Percentiles rank a stretch among this genome's conserved stretches.
phyloP scores from a whole-genome alignment of 2,797 vertebrate species.

The Sebastiscus albofasciatus region DNA sequence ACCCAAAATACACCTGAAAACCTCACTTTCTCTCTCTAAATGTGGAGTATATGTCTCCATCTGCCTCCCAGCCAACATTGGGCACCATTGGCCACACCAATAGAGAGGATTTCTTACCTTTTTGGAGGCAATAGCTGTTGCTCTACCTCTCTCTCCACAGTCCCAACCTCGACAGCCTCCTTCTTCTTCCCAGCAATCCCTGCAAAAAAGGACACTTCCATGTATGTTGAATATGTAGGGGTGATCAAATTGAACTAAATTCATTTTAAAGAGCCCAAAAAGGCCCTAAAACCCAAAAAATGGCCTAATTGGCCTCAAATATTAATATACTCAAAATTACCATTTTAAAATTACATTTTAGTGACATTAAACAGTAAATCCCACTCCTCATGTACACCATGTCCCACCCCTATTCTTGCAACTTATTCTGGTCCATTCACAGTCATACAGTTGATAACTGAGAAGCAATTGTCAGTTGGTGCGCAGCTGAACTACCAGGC shows the following conservation, averaged over 20 bases:
- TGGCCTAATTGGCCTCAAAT: slow-evolving; percentile 32
- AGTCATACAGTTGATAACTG: slow-evolving; percentile 69
- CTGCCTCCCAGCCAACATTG: slow-evolving; percentile 43
- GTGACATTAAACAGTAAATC: slow-evolving; percentile 45
- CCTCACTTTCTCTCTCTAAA: slow-evolving; percentile 32
- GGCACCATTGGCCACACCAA: slow-evolving; percentile 37
- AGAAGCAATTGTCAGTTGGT: slow-evolving; percentile 49
- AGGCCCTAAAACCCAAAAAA: slow-evolving; percentile 42
- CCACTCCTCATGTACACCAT: slow-evolving; percentile 56
- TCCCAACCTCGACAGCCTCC: slow-evolving; percentile 77
- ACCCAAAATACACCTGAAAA: slow-evolving; percentile 69
- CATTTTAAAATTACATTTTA: slow-evolving; percentile 40
- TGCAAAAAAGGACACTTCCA: slow-evolving; percentile 88
- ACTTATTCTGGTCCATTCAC: slow-evolving; percentile 80
- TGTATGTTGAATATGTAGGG: slow-evolving; percentile 83
- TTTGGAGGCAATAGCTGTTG: slow-evolving; percentile 33
- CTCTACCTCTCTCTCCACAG: slow-evolving; percentile 62
- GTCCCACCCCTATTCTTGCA: slow-evolving; percentile 70
- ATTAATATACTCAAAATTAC: slow-evolving; percentile 29
- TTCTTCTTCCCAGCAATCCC: slow-evolving; percentile 90
- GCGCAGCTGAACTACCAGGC: slow-evolving; percentile 64
- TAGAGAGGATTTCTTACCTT: slow-evolving; percentile 81
- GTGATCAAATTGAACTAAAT: slow-evolving; percentile 77
- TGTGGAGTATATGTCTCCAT: slow-evolving; percentile 27
- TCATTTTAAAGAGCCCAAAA: slow-evolving; percentile 55